Evolutionary conservation across 1,140 invertebrate genomes (phyloP).

Genomic region (Neomicropteryx cornuta): DNA sequence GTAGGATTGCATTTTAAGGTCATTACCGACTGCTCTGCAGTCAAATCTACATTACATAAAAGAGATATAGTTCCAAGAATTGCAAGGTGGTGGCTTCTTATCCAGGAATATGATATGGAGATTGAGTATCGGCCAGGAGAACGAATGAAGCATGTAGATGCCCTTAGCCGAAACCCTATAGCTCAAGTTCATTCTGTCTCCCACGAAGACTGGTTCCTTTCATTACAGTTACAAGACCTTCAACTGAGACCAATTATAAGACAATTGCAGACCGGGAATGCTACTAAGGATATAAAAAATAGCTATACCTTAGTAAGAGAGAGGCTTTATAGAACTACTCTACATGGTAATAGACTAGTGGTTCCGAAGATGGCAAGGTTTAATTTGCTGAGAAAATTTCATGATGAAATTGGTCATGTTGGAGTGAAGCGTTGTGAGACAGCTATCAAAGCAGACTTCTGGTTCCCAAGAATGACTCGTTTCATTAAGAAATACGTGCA

Average conservation of each 20-base stretch:
- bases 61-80: conserved; percentile 18
- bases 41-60: conserved; percentile 18
- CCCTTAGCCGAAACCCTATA: neutral
- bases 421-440: conserved; percentile 13
- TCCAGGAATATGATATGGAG: conserved; percentile 16
- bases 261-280: conserved; percentile 7
- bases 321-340: conserved; percentile 14
- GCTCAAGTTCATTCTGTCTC: conserved; percentile 10
- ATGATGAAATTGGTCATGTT: conserved; percentile 18
- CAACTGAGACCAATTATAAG: conserved; percentile 10
- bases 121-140: conserved; percentile 14
- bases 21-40: conserved; percentile 24
- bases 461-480: conserved; percentile 17
- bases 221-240: conserved; percentile 15
- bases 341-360: conserved; percentile 16
- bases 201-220: conserved; percentile 17
- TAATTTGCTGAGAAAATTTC: conserved; percentile 4
- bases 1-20: conserved; percentile 31
- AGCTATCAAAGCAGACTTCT: conserved; percentile 15
- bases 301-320: conserved; percentile 13
- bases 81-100: conserved; percentile 13
- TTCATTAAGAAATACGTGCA: conserved; percentile 16
- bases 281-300: conserved; percentile 8
- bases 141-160: conserved; percentile 4
- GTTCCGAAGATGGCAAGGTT: conserved; percentile 18